Evolutionary conservation across 2,113 vertebrate species (phyloP).

Genomic region (Monopterus albus): DNA sequence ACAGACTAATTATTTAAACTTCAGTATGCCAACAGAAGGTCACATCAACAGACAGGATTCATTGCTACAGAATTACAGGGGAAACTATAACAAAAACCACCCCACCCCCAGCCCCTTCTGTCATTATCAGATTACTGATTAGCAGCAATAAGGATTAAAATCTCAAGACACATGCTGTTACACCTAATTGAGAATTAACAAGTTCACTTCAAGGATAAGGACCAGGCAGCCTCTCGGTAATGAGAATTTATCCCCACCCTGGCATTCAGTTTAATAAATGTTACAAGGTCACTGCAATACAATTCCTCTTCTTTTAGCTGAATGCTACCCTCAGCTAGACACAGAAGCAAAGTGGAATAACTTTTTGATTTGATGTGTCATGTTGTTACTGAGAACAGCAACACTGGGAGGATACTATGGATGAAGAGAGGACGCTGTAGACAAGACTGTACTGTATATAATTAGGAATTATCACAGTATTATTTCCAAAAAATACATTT

Average conservation of each 20-base stretch:
- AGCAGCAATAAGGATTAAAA: conserved; percentile 10
- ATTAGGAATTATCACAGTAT: neutral
- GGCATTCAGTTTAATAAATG: conserved; percentile 45
- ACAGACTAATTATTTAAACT: conserved; percentile 30
- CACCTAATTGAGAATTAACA: conserved; percentile 32
- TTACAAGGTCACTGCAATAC: conserved; percentile 45
- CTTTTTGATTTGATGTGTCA: conserved; percentile 22
- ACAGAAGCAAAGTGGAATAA: conserved; percentile 36
- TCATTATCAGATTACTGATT: conserved; percentile 41
- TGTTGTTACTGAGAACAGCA: conserved; percentile 2
- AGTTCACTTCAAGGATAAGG: conserved; percentile 43
- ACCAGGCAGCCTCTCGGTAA: conserved; percentile 18
- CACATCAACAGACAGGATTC: conserved; percentile 27
- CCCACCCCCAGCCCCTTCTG: neutral
- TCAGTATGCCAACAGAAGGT: conserved; percentile 39
- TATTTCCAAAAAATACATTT: neutral
- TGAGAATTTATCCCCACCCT: conserved; percentile 37
- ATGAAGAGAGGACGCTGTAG: too few relatives aligned
- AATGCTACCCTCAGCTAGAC: conserved; percentile 17
- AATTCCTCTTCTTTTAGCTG: conserved; percentile 41
- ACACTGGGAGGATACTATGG: neutral
- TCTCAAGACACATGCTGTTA: neutral
- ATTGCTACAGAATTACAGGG: conserved; percentile 2
- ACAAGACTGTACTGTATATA: too few relatives aligned
- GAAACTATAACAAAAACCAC: neutral